Percentiles rank a stretch among this genome's conserved stretches.
Conservation (phyloP, 2,888 invertebrate species). For the Phania funesta region DNA sequence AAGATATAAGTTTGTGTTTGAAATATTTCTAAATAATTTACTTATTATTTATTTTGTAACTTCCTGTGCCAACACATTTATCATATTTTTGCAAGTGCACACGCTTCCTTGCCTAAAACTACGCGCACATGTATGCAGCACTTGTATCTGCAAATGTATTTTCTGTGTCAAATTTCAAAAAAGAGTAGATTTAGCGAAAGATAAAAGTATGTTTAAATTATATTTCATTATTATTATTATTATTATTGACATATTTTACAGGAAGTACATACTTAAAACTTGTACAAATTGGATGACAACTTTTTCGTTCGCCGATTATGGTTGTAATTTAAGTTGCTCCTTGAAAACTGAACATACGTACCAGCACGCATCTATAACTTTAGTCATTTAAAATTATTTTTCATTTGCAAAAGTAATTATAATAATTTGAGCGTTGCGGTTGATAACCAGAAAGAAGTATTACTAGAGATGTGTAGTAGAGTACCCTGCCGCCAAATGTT, state of each 20-base stretch:
- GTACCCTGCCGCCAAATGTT: neutral
- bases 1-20: neutral
- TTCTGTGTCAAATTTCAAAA: conserved; percentile 39
- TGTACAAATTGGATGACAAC: conserved; percentile 51
- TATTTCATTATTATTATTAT: conserved; percentile 48
- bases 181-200: neutral
- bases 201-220: conserved; percentile 50
- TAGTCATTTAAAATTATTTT: conserved; percentile 41
- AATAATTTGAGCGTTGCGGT: conserved; percentile 24
- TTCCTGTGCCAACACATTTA: conserved; percentile 15
- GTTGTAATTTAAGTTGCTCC: conserved; percentile 52
- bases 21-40: conserved; percentile 48
- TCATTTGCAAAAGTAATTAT: conserved; percentile 46
- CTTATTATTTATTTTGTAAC: conserved; percentile 7
- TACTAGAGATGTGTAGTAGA: neutral
- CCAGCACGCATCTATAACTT: conserved; percentile 5
- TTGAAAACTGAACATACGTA: conserved; percentile 9
- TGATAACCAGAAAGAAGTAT: neutral
- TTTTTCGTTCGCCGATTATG: conserved; percentile 17
- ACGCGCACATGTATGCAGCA: neutral
- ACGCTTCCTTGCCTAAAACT: conserved; percentile 6
- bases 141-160: conserved; percentile 19
- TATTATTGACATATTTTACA: conserved; percentile 58
- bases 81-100: neutral
- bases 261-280: conserved; percentile 53